phyloP scores from a whole-genome alignment of 1,140 invertebrate genomes.

The Orussus abietinus region DNA sequence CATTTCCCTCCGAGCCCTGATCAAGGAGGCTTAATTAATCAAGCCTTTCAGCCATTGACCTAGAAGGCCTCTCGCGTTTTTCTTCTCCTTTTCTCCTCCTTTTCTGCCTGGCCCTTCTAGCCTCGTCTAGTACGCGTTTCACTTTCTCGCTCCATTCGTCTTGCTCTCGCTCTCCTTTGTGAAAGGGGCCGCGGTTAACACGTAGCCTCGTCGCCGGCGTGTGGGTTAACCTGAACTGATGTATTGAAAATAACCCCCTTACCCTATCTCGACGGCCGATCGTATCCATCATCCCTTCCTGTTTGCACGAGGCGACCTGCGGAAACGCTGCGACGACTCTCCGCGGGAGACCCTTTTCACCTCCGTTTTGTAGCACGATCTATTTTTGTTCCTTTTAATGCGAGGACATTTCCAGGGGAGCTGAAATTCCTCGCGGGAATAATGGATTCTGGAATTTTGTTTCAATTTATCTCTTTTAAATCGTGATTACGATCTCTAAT shows the following conservation, averaged over 20 bases:
- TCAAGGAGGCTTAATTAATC: slow-evolving; percentile 31
- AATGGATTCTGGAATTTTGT: too few relatives aligned
- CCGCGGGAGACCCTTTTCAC: slow-evolving; percentile 10
- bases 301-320: slow-evolving; percentile 21
- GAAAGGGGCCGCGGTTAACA: too few relatives aligned
- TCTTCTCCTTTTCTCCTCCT: background rate
- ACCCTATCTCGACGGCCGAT: slow-evolving; percentile 32
- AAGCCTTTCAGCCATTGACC: slow-evolving; percentile 8
- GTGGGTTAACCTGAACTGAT: slow-evolving; percentile 26
- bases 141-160: slow-evolving; percentile 1
- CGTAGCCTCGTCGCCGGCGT: too few relatives aligned
- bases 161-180: too few relatives aligned
- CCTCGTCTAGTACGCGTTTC: slow-evolving; percentile 4
- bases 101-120: too few relatives aligned
- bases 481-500: too few relatives aligned
- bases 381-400: background rate
- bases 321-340: too few relatives aligned
- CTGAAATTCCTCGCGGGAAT: too few relatives aligned
- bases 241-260: slow-evolving; percentile 33
- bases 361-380: background rate
- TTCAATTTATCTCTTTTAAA: too few relatives aligned
- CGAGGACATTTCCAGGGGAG: too few relatives aligned
- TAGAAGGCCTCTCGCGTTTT: background rate
- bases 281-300: slow-evolving; percentile 32
- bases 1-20: slow-evolving; percentile 21